A percentile compares a stretch with the other conserved stretches of the same genome.
phyloP scores from a whole-genome alignment of 2,113 vertebrate species.

The Plecotus auritus region DNA sequence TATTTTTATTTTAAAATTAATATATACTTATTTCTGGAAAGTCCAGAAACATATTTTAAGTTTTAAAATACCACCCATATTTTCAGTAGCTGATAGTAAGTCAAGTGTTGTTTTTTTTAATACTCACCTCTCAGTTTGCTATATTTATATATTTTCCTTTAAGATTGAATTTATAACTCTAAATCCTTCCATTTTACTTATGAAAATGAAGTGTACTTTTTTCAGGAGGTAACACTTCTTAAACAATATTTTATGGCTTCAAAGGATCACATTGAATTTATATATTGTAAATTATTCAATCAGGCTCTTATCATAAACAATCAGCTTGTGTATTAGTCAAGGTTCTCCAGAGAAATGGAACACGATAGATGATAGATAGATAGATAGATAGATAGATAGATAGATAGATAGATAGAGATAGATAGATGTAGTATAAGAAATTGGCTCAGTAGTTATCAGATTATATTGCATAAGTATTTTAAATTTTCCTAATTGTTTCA shows the following conservation, averaged over 20 bases:
- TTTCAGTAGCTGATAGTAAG: neutral
- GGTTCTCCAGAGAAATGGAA: neutral
- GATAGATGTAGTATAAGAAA: neutral
- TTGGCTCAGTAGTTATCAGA: neutral
- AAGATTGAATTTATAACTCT: neutral
- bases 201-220: neutral
- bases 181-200: slow-evolving; percentile 28
- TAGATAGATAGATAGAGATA: neutral
- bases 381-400: neutral
- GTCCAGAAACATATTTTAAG: neutral
- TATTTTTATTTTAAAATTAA: neutral
- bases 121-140: neutral
- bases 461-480: neutral
- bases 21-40: neutral
- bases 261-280: neutral
- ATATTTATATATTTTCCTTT: neutral
- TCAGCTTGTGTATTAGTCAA: neutral
- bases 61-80: neutral
- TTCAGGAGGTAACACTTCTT: neutral
- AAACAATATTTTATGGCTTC: neutral
- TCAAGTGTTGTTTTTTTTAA: neutral
- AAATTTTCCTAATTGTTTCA: neutral
- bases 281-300: neutral
- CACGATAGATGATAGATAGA: neutral
- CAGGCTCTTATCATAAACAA: neutral